Conservation (phyloP, 2,797 vertebrate genomes). For the Muscicapa striata region DNA sequence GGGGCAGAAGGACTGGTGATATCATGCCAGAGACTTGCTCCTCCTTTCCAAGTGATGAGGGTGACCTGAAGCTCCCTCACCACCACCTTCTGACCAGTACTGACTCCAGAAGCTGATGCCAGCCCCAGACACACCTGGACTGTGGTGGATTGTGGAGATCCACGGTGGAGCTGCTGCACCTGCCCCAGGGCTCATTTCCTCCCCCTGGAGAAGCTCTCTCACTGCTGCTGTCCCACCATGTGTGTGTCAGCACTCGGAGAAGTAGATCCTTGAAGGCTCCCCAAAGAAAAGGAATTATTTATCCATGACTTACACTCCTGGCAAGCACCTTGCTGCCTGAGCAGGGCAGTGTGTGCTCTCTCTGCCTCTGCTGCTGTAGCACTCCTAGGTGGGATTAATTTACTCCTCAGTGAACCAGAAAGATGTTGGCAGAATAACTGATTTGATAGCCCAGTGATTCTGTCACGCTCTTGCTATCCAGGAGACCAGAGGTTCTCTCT, state of each 20-base stretch:
- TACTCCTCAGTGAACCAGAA: constrained; percentile 41
- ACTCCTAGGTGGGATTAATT: constrained; percentile 3
- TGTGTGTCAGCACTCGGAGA: background rate
- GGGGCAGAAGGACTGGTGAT: background rate
- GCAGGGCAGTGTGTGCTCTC: background rate
- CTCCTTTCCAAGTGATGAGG: background rate
- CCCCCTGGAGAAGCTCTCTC: background rate
- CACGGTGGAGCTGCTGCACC: background rate
- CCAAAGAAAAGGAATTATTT: constrained; percentile 6
- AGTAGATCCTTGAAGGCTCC: background rate
- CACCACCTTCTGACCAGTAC: accelerated
- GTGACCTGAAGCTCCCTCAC: background rate
- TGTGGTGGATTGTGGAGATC: background rate
- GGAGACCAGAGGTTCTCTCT: constrained; percentile 10
- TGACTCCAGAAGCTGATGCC: background rate
- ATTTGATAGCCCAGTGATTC: constrained; percentile 49
- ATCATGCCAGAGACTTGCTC: background rate
- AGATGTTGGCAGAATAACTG: constrained; percentile 55
- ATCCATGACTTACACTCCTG: background rate
- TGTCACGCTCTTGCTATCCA: constrained; percentile 3
- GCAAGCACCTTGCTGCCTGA: background rate
- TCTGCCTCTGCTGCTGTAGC: background rate
- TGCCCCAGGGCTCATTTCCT: background rate
- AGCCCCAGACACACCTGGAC: background rate
- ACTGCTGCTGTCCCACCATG: background rate